Percentiles rank a stretch among this genome's conserved stretches.
phyloP scores from a whole-genome alignment of 2,113 vertebrate genomes.

The Erythrocercus mccallii region DNA sequence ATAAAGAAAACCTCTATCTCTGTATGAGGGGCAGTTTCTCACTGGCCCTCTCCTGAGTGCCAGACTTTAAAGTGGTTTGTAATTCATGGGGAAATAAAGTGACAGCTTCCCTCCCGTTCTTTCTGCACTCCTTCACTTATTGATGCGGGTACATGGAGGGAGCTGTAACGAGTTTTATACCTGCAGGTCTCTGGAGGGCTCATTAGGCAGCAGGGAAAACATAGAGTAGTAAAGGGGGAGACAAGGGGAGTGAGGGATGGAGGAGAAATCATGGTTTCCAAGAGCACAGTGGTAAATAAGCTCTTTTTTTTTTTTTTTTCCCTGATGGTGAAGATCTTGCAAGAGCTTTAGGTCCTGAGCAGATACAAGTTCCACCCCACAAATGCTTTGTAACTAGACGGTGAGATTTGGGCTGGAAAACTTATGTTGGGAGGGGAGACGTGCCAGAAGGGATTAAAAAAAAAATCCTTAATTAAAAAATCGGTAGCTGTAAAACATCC shows the following conservation, averaged over 20 bases:
- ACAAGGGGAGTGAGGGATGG: slow-evolving; percentile 52
- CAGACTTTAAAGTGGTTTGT: slow-evolving; percentile 68
- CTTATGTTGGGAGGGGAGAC: neutral
- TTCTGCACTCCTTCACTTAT: slow-evolving; percentile 61
- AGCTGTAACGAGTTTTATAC: slow-evolving; percentile 74
- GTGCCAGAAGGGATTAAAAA: neutral
- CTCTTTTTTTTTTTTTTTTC: neutral
- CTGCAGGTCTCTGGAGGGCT: slow-evolving; percentile 76
- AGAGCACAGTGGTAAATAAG: slow-evolving; percentile 46
- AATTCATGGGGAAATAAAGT: slow-evolving; percentile 74
- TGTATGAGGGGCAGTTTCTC: slow-evolving; percentile 40
- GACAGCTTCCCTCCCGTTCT: slow-evolving; percentile 53
- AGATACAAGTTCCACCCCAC: neutral
- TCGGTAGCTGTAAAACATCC: neutral
- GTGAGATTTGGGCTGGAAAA: neutral
- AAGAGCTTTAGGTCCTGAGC: neutral
- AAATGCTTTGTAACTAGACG: neutral
- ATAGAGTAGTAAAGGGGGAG: slow-evolving; percentile 60
- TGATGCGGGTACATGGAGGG: slow-evolving; percentile 64
- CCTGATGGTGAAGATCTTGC: neutral
- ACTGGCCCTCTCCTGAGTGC: slow-evolving; percentile 19
- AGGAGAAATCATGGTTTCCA: slow-evolving; percentile 66
- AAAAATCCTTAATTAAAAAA: neutral
- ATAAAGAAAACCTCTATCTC: slow-evolving; percentile 50
- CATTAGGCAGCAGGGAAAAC: slow-evolving; percentile 77